phyloP scores from a whole-genome alignment of 1,140 invertebrate species.

The Hesperophylax magnus region DNA sequence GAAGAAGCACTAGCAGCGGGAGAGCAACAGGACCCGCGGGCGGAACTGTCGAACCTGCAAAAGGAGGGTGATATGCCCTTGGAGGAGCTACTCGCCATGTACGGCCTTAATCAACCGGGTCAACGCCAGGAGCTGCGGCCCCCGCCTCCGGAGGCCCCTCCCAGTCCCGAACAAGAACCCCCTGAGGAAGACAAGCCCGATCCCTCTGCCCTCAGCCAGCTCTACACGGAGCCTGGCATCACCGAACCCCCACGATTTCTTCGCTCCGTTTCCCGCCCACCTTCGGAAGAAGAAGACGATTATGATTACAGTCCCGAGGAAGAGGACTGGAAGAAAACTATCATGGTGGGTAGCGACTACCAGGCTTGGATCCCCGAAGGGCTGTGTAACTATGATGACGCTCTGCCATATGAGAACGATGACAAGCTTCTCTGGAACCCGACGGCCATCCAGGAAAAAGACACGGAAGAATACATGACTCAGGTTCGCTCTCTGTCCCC shows the following conservation, averaged over 20 bases:
- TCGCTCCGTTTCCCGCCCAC: constrained; percentile 88
- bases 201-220: constrained; percentile 85
- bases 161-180: constrained; percentile 66
- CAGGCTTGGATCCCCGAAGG: constrained; percentile 95
- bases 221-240: constrained; percentile 80
- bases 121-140: constrained; percentile 65
- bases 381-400: constrained; percentile 91
- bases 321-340: constrained; percentile 87
- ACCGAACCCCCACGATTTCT: constrained; percentile 89
- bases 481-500: constrained; percentile 73
- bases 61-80: constrained; percentile 95
- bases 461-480: constrained; percentile 87
- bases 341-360: constrained; percentile 96
- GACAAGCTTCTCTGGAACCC: constrained; percentile 97
- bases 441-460: constrained; percentile 78
- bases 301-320: constrained; percentile 84
- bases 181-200: constrained; percentile 65
- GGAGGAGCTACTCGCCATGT: constrained; percentile 91
- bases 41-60: constrained; percentile 90
- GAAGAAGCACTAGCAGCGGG: constrained; percentile 93
- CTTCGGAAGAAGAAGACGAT: constrained; percentile 87
- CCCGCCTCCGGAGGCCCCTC: constrained; percentile 66
- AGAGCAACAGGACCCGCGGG: constrained; percentile 84
- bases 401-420: constrained; percentile 95
- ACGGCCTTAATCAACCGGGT: constrained; percentile 75